Evolutionary conservation across 2,888 invertebrate genomes (phyloP), one percentile per base, ranked within the genome.

Genomic region (Bellardia pandia): DNA sequence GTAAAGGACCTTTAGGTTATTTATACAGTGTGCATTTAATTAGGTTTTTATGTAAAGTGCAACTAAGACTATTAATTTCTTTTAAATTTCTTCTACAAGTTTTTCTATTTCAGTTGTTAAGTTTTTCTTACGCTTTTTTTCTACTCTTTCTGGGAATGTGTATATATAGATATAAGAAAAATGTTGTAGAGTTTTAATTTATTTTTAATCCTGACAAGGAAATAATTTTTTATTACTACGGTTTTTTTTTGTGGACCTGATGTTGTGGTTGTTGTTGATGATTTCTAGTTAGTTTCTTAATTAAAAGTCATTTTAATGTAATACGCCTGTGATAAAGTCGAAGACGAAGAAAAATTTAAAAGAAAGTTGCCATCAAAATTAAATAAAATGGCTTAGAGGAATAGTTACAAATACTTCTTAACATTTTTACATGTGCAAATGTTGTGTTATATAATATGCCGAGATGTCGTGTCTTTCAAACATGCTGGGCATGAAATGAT

Each of bases 21-120:
- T 37, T 64, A 51, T 37, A 60, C 58, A 42, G 56, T 74, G 4
- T 78, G 68, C 58, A 53, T 78, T 78, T 78, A 78, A 84, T 84
- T 84, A 84, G 72, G 74, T 78, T 84, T 80, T 74, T 72, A 58
- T 82, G 68, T 72, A 78, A 71, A 64, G 58, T 66, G 83, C 56
- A 64, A 78, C 66, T 66, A 58, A 71, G 71, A 40, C 62, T 66
- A 58, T 83, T 64, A 77, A 58, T 77, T 77, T 64, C 79, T 58
- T 82, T 48, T 30, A n/a, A 37, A 23, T 74, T 72, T 66, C 40
- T 37, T 68, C n/a, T 14, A 16, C 11, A 7, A 14, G 9, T 33
- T 16, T 60, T 69, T 30, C 9, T 80, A 6, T 72, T 45, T 13
- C 4, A 13, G 40, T n/a, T 51, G n/a, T 2, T 16, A 53, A 45